A percentile compares a stretch with the other conserved stretches of the same genome.
Evolutionary conservation across 2,888 invertebrate species (phyloP).

Genomic region (Ditylenchus weischeri): DNA sequence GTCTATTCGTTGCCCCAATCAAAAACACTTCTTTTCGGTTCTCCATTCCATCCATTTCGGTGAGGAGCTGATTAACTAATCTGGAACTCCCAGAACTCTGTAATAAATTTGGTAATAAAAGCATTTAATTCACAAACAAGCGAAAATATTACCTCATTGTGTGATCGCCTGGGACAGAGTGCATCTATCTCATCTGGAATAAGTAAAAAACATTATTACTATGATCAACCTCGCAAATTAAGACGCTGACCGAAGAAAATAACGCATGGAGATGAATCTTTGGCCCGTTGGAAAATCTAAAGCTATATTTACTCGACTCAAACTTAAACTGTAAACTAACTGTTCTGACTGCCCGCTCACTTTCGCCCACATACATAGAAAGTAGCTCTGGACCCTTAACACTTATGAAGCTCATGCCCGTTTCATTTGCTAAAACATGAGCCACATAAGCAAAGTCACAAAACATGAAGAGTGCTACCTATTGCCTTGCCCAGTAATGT

Average conservation of each 20-base stretch:
- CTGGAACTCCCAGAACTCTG: conserved; percentile 23
- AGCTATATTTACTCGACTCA: too few relatives aligned
- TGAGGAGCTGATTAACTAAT: conserved; percentile 91
- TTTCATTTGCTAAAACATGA: conserved; percentile 76
- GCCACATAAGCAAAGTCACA: too few relatives aligned
- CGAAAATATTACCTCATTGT: conserved; percentile 59
- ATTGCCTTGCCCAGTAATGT: conserved; percentile 95
- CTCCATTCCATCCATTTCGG: conserved; percentile 97
- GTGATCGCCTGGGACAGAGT: conserved; percentile 81
- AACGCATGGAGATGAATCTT: conserved; percentile 92
- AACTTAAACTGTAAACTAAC: too few relatives aligned
- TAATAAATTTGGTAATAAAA: not conserved
- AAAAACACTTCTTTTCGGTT: conserved; percentile 85
- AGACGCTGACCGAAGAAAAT: conserved; percentile 77
- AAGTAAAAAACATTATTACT: too few relatives aligned
- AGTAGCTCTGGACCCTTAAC: conserved; percentile 96
- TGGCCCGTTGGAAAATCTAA: conserved; percentile 81
- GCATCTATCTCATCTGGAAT: conserved; percentile 81
- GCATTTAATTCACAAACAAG: too few relatives aligned
- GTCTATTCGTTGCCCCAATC: conserved; percentile 91
- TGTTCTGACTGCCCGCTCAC: conserved; percentile 90
- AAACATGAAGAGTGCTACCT: not conserved
- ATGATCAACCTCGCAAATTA: too few relatives aligned
- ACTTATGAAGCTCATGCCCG: conserved; percentile 95
- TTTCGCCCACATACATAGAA: conserved; percentile 99